Evolutionary conservation across 2,797 vertebrate species (phyloP).

Genomic region (Micromesistius poutassou): DNA sequence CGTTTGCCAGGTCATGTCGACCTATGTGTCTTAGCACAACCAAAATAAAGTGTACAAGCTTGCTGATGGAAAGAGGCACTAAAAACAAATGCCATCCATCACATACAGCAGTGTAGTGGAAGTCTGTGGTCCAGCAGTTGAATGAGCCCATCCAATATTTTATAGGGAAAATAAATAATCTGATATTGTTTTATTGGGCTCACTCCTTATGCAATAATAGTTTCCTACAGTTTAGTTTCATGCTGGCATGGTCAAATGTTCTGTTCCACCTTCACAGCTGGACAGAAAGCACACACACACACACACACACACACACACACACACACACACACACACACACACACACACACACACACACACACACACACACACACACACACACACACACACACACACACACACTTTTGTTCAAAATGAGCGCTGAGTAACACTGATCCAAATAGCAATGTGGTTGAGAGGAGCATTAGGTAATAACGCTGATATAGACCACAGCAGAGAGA

Average conservation of each 20-base stretch:
- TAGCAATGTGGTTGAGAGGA: neutral
- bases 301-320: slow-evolving; percentile 12
- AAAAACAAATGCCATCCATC: neutral
- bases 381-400: too few relatives aligned
- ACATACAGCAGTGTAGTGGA: neutral
- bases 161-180: too few relatives aligned
- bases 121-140: neutral
- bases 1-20: neutral
- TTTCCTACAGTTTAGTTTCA: neutral
- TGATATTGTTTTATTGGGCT: neutral
- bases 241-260: neutral
- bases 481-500: neutral
- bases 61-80: neutral
- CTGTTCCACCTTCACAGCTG: neutral
- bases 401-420: slow-evolving; percentile 8
- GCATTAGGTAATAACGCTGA: neutral
- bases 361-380: slow-evolving; percentile 12
- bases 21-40: neutral
- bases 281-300: slow-evolving; percentile 3
- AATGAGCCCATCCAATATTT: neutral
- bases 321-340: slow-evolving; percentile 2
- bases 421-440: slow-evolving; percentile 14
- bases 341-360: slow-evolving; percentile 14
- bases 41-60: neutral
- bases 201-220: neutral